Conservation (phyloP, 2,113 vertebrate species). For the human region DNA sequence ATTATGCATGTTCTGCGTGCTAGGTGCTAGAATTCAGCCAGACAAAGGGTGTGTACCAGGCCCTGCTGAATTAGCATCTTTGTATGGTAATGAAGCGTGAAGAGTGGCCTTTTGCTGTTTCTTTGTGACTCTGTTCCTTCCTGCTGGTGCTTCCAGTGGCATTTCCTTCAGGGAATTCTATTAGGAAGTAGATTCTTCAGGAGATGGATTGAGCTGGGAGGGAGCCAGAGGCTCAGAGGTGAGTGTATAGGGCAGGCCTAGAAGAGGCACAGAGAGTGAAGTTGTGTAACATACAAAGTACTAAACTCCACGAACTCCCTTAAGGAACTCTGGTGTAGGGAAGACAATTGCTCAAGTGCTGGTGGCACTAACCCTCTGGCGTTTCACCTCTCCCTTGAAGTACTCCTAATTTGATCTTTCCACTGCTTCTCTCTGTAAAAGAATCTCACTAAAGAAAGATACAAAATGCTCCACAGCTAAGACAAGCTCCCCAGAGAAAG, state of each 20-base stretch:
- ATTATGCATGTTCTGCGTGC: not conserved
- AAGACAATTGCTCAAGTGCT: not conserved
- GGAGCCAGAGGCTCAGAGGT: not conserved
- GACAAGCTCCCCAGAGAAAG: not conserved
- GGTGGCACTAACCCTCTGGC: not conserved
- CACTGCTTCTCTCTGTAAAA: not conserved
- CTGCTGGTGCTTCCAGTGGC: not conserved
- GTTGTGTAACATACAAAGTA: not conserved
- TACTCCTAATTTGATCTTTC: constrained; percentile 43
- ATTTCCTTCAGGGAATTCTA: not conserved
- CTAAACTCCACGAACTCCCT: not conserved
- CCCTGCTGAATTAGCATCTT: not conserved
- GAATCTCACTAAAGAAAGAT: not conserved
- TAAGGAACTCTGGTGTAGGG: not conserved
- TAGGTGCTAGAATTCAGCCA: not conserved
- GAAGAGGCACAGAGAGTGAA: not conserved
- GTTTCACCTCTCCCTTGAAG: constrained; percentile 40
- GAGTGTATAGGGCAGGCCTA: not conserved
- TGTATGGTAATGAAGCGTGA: not conserved
- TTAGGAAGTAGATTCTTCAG: not conserved
- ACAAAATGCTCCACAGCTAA: not conserved
- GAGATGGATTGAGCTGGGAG: not conserved
- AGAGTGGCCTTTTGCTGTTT: not conserved
- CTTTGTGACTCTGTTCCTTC: not conserved
- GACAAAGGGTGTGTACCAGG: not conserved